These are phyloP conservation scores for Percopsis transmontana DNA, from an alignment of 2,113 vertebrate species.

Conservation along the genomic window DNA sequence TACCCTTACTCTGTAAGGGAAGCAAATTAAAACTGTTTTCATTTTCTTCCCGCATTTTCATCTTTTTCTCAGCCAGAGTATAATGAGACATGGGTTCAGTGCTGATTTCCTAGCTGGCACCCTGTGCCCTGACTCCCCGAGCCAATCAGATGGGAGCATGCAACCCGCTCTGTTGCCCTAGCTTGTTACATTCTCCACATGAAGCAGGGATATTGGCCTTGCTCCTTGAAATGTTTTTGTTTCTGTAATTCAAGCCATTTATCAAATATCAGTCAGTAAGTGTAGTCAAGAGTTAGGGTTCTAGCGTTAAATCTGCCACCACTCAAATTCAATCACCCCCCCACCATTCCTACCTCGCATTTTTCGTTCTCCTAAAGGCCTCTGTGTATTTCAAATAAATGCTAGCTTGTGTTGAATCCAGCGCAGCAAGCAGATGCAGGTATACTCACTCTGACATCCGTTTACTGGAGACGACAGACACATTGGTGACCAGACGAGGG, in stretches of 20 bases:
- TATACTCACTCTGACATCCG: not conserved
- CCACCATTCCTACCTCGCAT: no score
- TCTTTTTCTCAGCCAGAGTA: slow-evolving; percentile 32
- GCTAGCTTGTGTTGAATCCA: no score
- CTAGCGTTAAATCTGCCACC: not conserved
- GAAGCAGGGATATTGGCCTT: slow-evolving; percentile 21
- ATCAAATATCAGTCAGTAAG: slow-evolving; percentile 18
- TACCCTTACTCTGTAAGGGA: not conserved
- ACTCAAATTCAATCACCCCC: no score
- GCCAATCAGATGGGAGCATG: slow-evolving; percentile 13
- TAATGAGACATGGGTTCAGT: slow-evolving; percentile 20
- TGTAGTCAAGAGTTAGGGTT: not conserved
- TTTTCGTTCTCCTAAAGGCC: no score
- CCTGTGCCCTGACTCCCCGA: slow-evolving; percentile 10
- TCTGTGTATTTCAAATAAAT: not conserved
- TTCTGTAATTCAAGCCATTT: not conserved
- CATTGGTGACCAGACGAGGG: no score
- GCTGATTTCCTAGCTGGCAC: not conserved
- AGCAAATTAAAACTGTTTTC: slow-evolving; percentile 12
- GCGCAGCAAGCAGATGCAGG: not conserved
- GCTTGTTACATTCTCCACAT: slow-evolving; percentile 36
- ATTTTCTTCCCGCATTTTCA: slow-evolving; percentile 24
- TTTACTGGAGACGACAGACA: no score
- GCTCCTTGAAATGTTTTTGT: not conserved
- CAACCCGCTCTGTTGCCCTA: slow-evolving; percentile 18